Evolutionary conservation across 2,797 vertebrate species (phyloP).

Genomic region (Tapera naevia): DNA sequence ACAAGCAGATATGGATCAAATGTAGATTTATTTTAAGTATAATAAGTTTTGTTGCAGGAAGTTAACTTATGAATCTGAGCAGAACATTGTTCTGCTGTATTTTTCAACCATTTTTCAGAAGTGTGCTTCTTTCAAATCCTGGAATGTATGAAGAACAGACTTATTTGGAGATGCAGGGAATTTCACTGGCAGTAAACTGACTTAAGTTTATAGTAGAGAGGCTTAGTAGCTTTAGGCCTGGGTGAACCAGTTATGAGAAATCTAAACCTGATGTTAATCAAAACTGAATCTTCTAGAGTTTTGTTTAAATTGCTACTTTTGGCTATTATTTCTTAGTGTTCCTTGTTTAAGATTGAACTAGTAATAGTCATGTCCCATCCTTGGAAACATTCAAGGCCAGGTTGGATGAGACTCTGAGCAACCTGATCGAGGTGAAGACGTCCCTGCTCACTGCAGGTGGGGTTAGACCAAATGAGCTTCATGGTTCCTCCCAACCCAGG

Average conservation of each 20-base stretch:
- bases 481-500: no score
- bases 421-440: no score
- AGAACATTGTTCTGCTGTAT: not conserved
- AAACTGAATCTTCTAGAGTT: not conserved
- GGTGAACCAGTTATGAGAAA: not conserved
- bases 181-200: not conserved
- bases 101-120: not conserved
- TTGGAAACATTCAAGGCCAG: no score
- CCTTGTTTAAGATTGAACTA: not conserved
- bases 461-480: no score
- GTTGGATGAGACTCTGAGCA: no score
- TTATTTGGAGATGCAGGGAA: not conserved
- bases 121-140: not conserved
- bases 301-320: not conserved
- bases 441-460: no score
- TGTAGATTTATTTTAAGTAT: not conserved
- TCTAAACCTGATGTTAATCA: not conserved
- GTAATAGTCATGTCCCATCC: not conserved
- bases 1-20: not conserved
- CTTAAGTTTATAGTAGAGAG: not conserved
- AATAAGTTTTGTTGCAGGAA: not conserved
- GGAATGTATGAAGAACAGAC: not conserved
- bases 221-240: not conserved
- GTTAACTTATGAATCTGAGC: not conserved
- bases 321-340: not conserved